Percentiles rank a stretch among this genome's conserved stretches.
These are phyloP conservation scores for Xanthia togata DNA, from an alignment of 2,888 invertebrate genomes.

Conservation along the genomic window DNA sequence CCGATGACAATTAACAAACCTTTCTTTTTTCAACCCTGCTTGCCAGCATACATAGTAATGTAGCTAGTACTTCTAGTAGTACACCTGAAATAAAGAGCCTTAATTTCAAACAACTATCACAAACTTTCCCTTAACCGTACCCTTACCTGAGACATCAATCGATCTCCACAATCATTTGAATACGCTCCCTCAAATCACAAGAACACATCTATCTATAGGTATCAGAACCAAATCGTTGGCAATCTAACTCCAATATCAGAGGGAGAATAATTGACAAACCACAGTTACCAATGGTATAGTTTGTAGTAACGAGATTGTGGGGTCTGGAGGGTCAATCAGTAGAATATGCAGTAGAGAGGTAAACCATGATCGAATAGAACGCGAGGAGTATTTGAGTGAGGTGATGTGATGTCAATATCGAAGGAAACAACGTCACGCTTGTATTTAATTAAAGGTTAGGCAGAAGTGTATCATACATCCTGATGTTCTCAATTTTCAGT, in stretches of 20 bases:
- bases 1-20: no score
- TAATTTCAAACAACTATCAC: not conserved
- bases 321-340: slow-evolving; percentile 30
- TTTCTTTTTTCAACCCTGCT: no score
- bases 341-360: slow-evolving; percentile 26
- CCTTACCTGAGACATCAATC: slow-evolving; percentile 11
- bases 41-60: no score
- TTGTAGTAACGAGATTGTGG: slow-evolving; percentile 44
- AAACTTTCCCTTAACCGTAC: not conserved
- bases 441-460: not conserved
- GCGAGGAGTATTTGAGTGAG: not conserved
- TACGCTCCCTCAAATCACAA: slow-evolving; percentile 30
- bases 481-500: not conserved
- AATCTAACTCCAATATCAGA: slow-evolving; percentile 46
- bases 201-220: slow-evolving; percentile 10
- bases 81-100: not conserved
- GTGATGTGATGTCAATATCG: not conserved
- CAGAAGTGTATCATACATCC: not conserved
- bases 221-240: slow-evolving; percentile 34
- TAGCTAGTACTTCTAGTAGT: not conserved
- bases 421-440: no score
- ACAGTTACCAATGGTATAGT: slow-evolving; percentile 42
- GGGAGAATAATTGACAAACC: slow-evolving; percentile 49
- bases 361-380: slow-evolving; percentile 25
- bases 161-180: slow-evolving; percentile 32